These are phyloP conservation scores for Salvelinus alpinus DNA, from an alignment of 2,113 vertebrate species.

Conservation along the genomic window DNA sequence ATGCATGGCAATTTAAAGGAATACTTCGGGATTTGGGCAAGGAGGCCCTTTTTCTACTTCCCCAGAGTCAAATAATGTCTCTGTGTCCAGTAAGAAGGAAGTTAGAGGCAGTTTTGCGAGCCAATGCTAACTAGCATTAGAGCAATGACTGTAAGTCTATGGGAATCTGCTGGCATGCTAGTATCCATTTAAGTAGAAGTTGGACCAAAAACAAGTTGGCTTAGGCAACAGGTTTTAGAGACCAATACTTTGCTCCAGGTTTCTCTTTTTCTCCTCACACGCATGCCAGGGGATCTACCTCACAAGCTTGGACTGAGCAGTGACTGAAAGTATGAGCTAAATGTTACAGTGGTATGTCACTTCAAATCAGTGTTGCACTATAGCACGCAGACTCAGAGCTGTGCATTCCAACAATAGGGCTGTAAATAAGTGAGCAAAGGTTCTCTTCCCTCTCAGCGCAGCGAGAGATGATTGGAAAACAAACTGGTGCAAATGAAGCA, in stretches of 20 bases:
- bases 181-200: not conserved
- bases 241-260: not conserved
- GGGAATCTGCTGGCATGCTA: too few relatives aligned
- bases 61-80: too few relatives aligned
- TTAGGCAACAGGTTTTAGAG: not conserved
- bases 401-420: slow-evolving; percentile 76
- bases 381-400: slow-evolving; percentile 59
- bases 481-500: slow-evolving; percentile 96
- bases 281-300: not conserved
- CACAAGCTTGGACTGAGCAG: not conserved
- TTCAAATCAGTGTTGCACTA: slow-evolving; percentile 27
- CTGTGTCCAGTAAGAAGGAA: too few relatives aligned
- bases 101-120: too few relatives aligned
- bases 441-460: slow-evolving; percentile 55
- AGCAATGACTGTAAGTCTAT: too few relatives aligned
- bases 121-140: too few relatives aligned
- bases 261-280: not conserved
- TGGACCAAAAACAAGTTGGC: not conserved
- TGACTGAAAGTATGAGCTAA: slow-evolving; percentile 13
- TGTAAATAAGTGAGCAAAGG: slow-evolving; percentile 74
- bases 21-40: too few relatives aligned
- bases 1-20: not conserved
- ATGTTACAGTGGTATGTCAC: slow-evolving; percentile 6
- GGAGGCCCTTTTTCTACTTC: too few relatives aligned
- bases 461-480: slow-evolving; percentile 90